Percentiles rank a stretch among this genome's conserved stretches.
Conservation (phyloP, 2,113 vertebrate species). For the Nycticryphes semicollaris region DNA sequence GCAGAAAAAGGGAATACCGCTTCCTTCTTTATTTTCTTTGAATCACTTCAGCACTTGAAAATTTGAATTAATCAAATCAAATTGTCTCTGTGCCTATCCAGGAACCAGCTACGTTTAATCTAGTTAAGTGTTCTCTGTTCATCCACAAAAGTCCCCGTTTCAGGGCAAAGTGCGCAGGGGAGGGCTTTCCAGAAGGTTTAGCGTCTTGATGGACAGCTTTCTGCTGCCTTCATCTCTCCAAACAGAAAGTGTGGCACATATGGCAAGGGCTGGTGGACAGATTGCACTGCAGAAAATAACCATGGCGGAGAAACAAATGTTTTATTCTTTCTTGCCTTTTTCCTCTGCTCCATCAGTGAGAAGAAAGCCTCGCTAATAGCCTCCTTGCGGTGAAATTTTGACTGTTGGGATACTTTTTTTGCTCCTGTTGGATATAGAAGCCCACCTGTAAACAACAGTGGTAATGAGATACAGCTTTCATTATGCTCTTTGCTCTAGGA, state of each 20-base stretch:
- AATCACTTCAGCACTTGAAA: not conserved
- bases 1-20: not conserved
- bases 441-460: not conserved
- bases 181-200: slow-evolving; percentile 65
- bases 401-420: not conserved
- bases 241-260: slow-evolving; percentile 41
- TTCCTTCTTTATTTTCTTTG: not conserved
- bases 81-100: not conserved
- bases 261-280: slow-evolving; percentile 51
- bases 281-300: slow-evolving; percentile 54
- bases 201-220: slow-evolving; percentile 66
- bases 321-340: slow-evolving; percentile 28
- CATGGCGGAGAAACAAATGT: slow-evolving; percentile 14
- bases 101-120: slow-evolving; percentile 30
- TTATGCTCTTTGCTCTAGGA: not conserved
- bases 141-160: not conserved
- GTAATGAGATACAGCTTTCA: not conserved
- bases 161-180: not conserved
- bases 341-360: not conserved
- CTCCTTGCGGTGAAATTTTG: not conserved
- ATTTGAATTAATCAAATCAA: slow-evolving; percentile 8
- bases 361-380: slow-evolving; percentile 14
- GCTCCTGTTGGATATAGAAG: not conserved
- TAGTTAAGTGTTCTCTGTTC: slow-evolving; percentile 55
- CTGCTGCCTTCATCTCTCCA: slow-evolving; percentile 52